Evolutionary conservation across 2,888 invertebrate genomes (phyloP), one percentile per base, ranked within the genome.

Genomic region (Galerucella calmariensis): DNA sequence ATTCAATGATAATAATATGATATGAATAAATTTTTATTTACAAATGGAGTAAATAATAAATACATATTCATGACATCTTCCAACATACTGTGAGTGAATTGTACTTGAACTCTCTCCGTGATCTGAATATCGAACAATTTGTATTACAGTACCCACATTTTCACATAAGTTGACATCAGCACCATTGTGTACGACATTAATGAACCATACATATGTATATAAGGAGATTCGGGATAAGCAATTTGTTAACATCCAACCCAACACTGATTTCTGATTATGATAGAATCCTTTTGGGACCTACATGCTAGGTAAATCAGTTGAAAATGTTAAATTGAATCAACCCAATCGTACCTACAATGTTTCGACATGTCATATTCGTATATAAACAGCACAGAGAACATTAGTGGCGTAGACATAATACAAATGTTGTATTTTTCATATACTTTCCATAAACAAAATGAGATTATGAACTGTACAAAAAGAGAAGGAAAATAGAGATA

Each of bases 191-290:
- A 59, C 48, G 72, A 72, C 72, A 58, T 67, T 72, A 72, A 72
- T 72, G 72, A 72, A 72, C 72, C 66, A 72, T 72, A 72, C 72
- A 72, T 67, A 72, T 72, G 72, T 72, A 72, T 66, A 67, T 72
- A 67, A 72, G 72, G 72, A 72, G 46, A 72, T 71, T 58, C 41
- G 59, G 67, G 58, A 66, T 59, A 72, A 72, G 72, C 72, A 72
- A 72, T 72, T 72, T 72, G 67, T 72, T 72, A 67, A 72, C 72
- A 72, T 65, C 71, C 53, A 71, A 41, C 72, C 66, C 66, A 27
- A 59, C 66, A 66, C 72, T n/a, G n/a, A n/a, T n/a, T n/a, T n/a
- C n/a, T 67, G 66, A 72, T 67, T 58, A 67, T 65, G 72, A 72
- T 72, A 72, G 46, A 66, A 10, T 20, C 63, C 63, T 44, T 65